A percentile compares a stretch with the other conserved stretches of the same genome.
phyloP scores from a whole-genome alignment of 30 jellyfish, hydroid and myxozoan genomes.

The Clytia hemisphaerica region DNA sequence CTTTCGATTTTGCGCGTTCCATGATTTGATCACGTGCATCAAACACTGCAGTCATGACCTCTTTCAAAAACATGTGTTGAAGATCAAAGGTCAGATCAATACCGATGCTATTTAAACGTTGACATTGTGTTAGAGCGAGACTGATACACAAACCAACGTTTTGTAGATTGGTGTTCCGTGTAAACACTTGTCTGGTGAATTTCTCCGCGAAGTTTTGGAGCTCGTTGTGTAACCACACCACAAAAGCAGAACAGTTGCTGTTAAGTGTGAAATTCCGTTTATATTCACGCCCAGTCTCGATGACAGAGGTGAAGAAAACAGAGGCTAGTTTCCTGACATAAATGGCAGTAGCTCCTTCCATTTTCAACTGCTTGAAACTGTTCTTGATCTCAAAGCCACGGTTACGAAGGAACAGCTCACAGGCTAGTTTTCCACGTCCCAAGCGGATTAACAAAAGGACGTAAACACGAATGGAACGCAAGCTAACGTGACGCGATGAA shows the following conservation, averaged over 20 bases:
- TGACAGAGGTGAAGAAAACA: conserved; percentile 71
- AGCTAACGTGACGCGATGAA: conserved; percentile 81
- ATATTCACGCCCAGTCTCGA: conserved; percentile 82
- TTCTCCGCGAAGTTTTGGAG: conserved; percentile 66
- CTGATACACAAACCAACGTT: conserved; percentile 78
- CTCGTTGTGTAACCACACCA: conserved; percentile 92
- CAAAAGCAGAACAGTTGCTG: conserved; percentile 76
- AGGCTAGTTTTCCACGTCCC: conserved; percentile 83
- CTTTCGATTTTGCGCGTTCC: conserved; percentile 74
- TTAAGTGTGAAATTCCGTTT: conserved; percentile 54
- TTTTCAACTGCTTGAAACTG: conserved; percentile 84
- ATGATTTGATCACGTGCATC: conserved; percentile 86
- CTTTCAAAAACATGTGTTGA: conserved; percentile 89
- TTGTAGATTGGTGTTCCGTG: conserved; percentile 69
- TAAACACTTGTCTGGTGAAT: conserved; percentile 84
- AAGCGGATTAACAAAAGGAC: conserved; percentile 70
- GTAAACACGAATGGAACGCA: conserved; percentile 78
- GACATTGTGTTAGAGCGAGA: conserved; percentile 63
- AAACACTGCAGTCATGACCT: conserved; percentile 74
- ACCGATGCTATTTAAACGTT: conserved; percentile 53
- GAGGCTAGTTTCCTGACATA: conserved; percentile 72
- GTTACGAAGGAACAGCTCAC: conserved; percentile 78
- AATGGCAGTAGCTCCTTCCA: conserved; percentile 88
- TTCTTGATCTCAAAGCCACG: conserved; percentile 82
- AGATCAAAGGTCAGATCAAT: conserved; percentile 75